Percentiles rank a stretch among this genome's conserved stretches.
Conservation (phyloP, 2,797 vertebrate species). For the Eleutherodactylus coqui region DNA sequence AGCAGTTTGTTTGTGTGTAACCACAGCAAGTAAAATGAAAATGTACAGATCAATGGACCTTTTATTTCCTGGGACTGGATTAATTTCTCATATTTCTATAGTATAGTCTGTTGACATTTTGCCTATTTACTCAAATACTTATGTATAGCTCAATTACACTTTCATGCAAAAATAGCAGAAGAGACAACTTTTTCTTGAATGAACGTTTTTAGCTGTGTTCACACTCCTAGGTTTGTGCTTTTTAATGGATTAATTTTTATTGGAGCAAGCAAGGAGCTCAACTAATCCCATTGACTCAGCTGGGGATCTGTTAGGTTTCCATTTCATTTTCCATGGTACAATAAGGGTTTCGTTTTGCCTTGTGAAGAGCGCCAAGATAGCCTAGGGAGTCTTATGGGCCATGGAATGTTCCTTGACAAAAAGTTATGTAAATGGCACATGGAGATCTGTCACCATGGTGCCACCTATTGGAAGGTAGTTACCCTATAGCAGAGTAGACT, state of each 20-base stretch:
- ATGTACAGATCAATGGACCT: conserved; percentile 7
- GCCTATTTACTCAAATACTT: not conserved
- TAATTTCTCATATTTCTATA: conserved; percentile 5
- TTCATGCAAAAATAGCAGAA: not conserved
- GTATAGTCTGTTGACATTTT: not conserved
- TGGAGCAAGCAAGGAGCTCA: not conserved
- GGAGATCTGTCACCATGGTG: no score
- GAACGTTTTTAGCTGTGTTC: no score
- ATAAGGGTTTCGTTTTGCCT: no score
- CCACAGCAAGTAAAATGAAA: conserved; percentile 11
- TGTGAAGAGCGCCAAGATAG: no score
- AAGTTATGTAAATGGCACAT: no score
- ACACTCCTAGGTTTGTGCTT: no score
- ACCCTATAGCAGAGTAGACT: not conserved
- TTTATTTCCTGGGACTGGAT: conserved; percentile 21
- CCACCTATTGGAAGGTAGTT: no score
- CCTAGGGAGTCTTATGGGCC: no score
- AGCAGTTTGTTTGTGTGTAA: conserved; percentile 18
- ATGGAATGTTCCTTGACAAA: no score
- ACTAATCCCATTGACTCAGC: not conserved
- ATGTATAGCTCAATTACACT: not conserved
- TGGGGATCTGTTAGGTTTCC: not conserved
- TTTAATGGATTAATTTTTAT: no score
- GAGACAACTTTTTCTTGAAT: no score
- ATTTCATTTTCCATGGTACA: not conserved